Evolutionary conservation across 2,888 invertebrate genomes (phyloP).

Genomic region (Chirona hameri): DNA sequence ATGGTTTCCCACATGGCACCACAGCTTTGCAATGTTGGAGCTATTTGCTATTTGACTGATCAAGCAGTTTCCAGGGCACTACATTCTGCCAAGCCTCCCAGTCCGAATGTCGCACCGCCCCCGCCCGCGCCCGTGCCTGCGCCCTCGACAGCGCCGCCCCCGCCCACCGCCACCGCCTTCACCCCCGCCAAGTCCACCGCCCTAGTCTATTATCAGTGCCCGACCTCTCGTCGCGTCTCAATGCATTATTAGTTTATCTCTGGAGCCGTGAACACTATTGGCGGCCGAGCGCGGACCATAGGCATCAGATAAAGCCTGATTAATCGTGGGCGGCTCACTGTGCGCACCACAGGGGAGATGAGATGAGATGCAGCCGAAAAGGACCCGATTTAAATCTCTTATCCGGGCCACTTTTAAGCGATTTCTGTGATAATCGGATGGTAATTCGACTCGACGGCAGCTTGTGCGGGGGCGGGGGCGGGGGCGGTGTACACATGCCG

Average conservation of each 20-base stretch:
- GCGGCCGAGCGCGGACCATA: background rate
- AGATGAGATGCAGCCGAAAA: conserved; percentile 25
- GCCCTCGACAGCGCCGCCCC: too few relatives aligned
- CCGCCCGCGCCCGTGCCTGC: too few relatives aligned
- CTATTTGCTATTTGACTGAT: too few relatives aligned
- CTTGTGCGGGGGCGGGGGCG: background rate
- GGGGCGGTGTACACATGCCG: background rate
- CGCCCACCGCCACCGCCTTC: too few relatives aligned
- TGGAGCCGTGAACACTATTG: background rate
- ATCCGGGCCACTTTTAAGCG: conserved; percentile 10
- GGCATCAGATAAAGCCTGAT: conserved; percentile 14
- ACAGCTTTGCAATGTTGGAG: too few relatives aligned
- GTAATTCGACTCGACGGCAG: background rate
- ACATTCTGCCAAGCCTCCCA: too few relatives aligned
- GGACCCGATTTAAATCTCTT: conserved; percentile 28
- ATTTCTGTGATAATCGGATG: conserved; percentile 24
- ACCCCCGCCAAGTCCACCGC: background rate
- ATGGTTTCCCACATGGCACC: too few relatives aligned
- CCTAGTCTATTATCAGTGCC: background rate
- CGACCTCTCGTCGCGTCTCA: conserved; percentile 9
- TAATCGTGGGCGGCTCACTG: background rate
- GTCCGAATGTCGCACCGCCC: too few relatives aligned
- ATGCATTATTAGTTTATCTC: conserved; percentile 29
- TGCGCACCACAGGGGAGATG: background rate
- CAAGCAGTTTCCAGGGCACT: too few relatives aligned